Percentiles rank a stretch among this genome's conserved stretches.
Conservation (phyloP, 2,888 invertebrate genomes). For the Erannis defoliaria region DNA sequence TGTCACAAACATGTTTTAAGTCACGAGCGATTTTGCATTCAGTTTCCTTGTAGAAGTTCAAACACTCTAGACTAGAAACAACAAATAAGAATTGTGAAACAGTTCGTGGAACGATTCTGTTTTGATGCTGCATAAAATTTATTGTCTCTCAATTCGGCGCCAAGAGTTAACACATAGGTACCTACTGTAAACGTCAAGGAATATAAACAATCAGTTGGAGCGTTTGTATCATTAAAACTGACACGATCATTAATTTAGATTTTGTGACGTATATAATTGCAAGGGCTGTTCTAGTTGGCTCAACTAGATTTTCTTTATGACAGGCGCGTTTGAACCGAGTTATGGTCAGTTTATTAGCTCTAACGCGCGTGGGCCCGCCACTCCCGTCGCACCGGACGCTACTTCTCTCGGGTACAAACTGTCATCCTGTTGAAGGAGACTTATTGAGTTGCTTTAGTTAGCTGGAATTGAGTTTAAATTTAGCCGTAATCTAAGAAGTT, state of each 20-base stretch:
- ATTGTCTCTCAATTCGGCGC: slow-evolving; percentile 14
- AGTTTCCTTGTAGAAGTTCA: not conserved
- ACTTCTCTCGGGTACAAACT: slow-evolving; percentile 61
- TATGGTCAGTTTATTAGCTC: slow-evolving; percentile 51
- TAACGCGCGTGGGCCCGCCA: slow-evolving; percentile 48
- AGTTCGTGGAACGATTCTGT: slow-evolving; percentile 12
- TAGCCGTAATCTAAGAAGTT: slow-evolving; percentile 14
- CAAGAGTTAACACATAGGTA: slow-evolving; percentile 20
- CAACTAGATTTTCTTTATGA: slow-evolving; percentile 20
- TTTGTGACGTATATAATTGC: slow-evolving; percentile 41
- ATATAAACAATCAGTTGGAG: slow-evolving; percentile 24
- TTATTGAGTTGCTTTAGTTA: slow-evolving; percentile 55
- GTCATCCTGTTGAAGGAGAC: slow-evolving; percentile 58
- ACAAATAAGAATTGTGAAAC: not conserved
- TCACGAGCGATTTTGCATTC: slow-evolving; percentile 6
- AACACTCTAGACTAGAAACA: not conserved
- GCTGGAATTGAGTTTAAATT: slow-evolving; percentile 17
- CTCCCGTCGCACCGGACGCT: slow-evolving; percentile 42
- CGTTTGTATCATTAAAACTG: slow-evolving; percentile 23
- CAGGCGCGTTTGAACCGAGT: slow-evolving; percentile 11
- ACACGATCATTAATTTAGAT: slow-evolving; percentile 27
- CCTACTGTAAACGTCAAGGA: slow-evolving; percentile 20
- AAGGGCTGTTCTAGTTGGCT: slow-evolving; percentile 23
- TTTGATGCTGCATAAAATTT: slow-evolving; percentile 7
- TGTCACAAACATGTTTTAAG: slow-evolving; percentile 6